Evolutionary conservation across 2,113 vertebrate genomes (phyloP), one percentile per base, ranked within the genome.

Genomic region (Grus americana): DNA sequence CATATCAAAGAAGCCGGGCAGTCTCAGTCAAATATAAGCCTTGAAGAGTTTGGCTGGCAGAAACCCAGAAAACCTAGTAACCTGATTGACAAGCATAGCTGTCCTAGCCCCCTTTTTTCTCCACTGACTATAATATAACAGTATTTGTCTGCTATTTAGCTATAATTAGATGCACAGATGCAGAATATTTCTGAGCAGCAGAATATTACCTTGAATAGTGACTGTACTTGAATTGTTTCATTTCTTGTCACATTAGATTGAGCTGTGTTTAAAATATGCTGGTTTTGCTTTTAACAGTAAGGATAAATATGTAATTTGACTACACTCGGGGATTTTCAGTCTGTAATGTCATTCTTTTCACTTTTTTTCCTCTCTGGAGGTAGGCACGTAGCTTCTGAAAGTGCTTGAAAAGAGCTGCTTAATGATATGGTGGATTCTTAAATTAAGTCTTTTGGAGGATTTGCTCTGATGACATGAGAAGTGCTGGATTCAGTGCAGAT

Each of bases 301-400:
- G 9, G 32, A 70, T 52, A 93, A 90, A 92, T 76, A 88, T 19
- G 32, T 79, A 63, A 86, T 79, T 78, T 90, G n/a, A 62, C 18
- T 54, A 68, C 47, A 55, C 26, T 55, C 7, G 4, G 40, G 30
- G 42, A 71, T 74, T 90, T 96, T 95, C 62, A 68, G 47, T 55
- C 3, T 7, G 8, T 66, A 90, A 83, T 75, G 63, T 30, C 52
- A 81, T 81, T 93, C 61, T 95, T 61, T 95, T 94, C 30, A 36
- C 18, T 91, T 92, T 96, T 96, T 97, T 97, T 74, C 71, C 66
- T 87, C 61, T 81, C 88, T 87, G 32, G 8, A 88, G n/a, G 42
- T 88, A 92, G 72, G 59, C 12, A 67, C 2, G 4, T 40, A 66
- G 15, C 49, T 96, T 90, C 75, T 74, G 73, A 95, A 97, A 94